phyloP scores from a whole-genome alignment of 2,113 vertebrate genomes.

The Proteles cristata region DNA sequence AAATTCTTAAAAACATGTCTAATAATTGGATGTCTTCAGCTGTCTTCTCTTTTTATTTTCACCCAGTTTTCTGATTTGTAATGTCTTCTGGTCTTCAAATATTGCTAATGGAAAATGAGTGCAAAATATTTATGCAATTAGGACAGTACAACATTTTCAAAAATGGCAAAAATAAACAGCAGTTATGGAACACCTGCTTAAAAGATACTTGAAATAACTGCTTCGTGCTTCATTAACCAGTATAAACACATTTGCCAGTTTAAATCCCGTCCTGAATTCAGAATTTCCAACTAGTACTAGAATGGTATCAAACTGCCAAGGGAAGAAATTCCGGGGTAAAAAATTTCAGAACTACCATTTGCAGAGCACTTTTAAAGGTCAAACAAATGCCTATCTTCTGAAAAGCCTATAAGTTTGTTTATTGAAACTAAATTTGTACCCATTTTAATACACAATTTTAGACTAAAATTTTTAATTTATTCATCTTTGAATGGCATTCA shows the following conservation, averaged over 20 bases:
- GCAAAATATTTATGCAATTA: slow-evolving; percentile 76
- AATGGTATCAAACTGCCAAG: slow-evolving; percentile 29
- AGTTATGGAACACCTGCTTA: slow-evolving; percentile 72
- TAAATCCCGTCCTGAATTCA: slow-evolving; percentile 66
- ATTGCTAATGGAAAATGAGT: slow-evolving; percentile 53
- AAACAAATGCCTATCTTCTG: not conserved
- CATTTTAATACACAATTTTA: not conserved
- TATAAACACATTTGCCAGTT: slow-evolving; percentile 65
- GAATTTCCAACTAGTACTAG: slow-evolving; percentile 57
- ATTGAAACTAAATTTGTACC: not conserved
- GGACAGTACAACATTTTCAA: slow-evolving; percentile 63
- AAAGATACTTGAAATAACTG: slow-evolving; percentile 68
- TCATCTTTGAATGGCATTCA: not conserved
- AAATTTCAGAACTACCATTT: not conserved
- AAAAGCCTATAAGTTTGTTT: not conserved
- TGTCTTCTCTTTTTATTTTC: not conserved
- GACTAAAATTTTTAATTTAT: not conserved
- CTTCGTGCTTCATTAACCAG: slow-evolving; percentile 73
- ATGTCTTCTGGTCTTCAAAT: slow-evolving; percentile 53
- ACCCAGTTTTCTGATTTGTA: slow-evolving; percentile 28
- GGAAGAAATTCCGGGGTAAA: slow-evolving; percentile 19
- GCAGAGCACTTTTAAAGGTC: not conserved
- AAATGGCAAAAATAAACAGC: slow-evolving; percentile 77
- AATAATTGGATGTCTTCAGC: not conserved
- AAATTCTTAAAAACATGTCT: slow-evolving; percentile 27